Percentiles rank a stretch among this genome's conserved stretches.
phyloP scores from a whole-genome alignment of 1,140 invertebrate species.

The silkworm (Bombyx mori) region ASM3026992v2 NC_085112.1:13337001-13337500 shows the following conservation, averaged over 20 bases:
- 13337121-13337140: slow-evolving; percentile 3
- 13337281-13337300: too few relatives aligned
- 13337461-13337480: background rate
- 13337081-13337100: background rate
- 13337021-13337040: too few relatives aligned
- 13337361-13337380: too few relatives aligned
- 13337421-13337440: slow-evolving; percentile 17
- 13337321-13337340: too few relatives aligned
- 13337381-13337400: too few relatives aligned
- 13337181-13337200: slow-evolving; percentile 34
- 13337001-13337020: too few relatives aligned
- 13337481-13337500: slow-evolving; percentile 1
- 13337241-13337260: too few relatives aligned
- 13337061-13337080: slow-evolving; percentile 3
- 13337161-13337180: slow-evolving; percentile 43
- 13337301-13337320: too few relatives aligned
- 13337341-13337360: too few relatives aligned
- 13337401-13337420: too few relatives aligned
- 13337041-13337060: slow-evolving; percentile 2
- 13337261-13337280: too few relatives aligned
- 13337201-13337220: slow-evolving; percentile 44
- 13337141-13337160: slow-evolving; percentile 47
- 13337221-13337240: slow-evolving; percentile 18
- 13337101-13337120: background rate
- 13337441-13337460: slow-evolving; percentile 5